Percentiles rank a stretch among this genome's conserved stretches.
These are phyloP conservation scores for Andrena trimmerana DNA, from an alignment of 2,888 invertebrate species.

Conservation along the genomic window DNA sequence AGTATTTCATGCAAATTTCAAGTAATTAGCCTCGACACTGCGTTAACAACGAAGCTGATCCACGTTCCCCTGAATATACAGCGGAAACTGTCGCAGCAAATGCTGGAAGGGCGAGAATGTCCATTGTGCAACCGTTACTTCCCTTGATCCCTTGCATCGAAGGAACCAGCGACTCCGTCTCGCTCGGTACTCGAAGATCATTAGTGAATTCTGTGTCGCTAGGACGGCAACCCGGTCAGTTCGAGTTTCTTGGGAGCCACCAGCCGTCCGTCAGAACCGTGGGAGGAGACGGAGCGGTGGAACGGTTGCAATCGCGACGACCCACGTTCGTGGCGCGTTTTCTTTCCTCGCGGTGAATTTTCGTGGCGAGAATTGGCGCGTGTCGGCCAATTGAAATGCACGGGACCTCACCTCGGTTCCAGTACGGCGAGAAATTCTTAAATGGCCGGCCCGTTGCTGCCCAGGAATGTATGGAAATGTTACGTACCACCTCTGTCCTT, in stretches of 20 bases:
- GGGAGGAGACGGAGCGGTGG: background rate
- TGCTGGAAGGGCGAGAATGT: background rate
- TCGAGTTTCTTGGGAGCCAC: background rate
- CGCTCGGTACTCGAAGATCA: too few species aligned
- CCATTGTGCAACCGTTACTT: background rate
- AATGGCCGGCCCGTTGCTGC: conserved; percentile 79
- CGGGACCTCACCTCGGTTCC: conserved; percentile 73
- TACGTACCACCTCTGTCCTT: conserved; percentile 78
- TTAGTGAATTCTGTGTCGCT: background rate
- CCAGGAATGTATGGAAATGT: conserved; percentile 83
- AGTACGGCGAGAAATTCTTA: conserved; percentile 81
- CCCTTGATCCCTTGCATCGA: background rate
- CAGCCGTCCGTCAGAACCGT: background rate
- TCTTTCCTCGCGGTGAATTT: conserved; percentile 57
- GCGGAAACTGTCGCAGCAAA: background rate
- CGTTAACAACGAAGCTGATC: background rate
- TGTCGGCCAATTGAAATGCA: conserved; percentile 80
- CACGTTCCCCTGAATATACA: conserved; percentile 7
- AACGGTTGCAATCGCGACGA: conserved; percentile 22
- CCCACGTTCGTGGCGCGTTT: conserved; percentile 1
- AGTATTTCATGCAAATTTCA: background rate
- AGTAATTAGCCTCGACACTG: conserved; percentile 3
- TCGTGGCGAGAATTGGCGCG: conserved; percentile 75
- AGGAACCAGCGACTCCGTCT: too few species aligned
- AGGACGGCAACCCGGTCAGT: too few species aligned